These are phyloP conservation scores for Acrobasis suavella DNA, from an alignment of 2,888 invertebrate genomes.

Conservation along the genomic window DNA sequence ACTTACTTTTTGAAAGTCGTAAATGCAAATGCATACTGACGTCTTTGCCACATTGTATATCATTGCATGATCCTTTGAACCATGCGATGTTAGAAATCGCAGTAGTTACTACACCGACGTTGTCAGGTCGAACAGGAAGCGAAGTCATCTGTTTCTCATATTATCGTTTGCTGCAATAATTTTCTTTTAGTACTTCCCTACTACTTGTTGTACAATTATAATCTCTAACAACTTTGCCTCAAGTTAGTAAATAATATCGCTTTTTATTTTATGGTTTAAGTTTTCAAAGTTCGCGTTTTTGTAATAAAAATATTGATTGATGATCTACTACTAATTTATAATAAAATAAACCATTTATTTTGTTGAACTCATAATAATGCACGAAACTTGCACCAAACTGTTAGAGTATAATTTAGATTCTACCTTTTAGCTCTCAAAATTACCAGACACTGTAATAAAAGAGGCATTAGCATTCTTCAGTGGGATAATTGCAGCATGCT, in stretches of 20 bases:
- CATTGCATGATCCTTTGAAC: not conserved
- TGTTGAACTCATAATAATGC: not conserved
- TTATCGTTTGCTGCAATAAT: conserved; percentile 40
- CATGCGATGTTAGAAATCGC: conserved; percentile 34
- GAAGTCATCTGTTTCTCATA: conserved; percentile 45
- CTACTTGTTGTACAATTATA: conserved; percentile 29
- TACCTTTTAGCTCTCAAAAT: conserved; percentile 7
- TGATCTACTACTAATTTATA: no score
- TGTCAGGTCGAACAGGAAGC: conserved; percentile 42
- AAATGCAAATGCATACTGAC: not conserved
- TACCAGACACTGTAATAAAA: conserved; percentile 17
- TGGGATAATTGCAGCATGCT: conserved; percentile 54
- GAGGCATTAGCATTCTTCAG: conserved; percentile 43
- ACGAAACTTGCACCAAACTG: not conserved
- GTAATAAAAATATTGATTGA: no score
- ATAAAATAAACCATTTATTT: not conserved
- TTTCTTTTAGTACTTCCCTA: conserved; percentile 53
- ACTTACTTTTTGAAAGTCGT: no score
- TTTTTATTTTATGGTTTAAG: no score
- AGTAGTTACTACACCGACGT: conserved; percentile 35
- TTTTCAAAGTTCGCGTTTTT: no score
- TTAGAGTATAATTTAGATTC: conserved; percentile 7
- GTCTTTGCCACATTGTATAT: not conserved
- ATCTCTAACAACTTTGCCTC: conserved; percentile 33
- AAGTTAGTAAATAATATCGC: no score